Evolutionary conservation across 1,140 invertebrate species (phyloP), one percentile per base, ranked within the genome.

Genomic region (Caerostris extrusa): DNA sequence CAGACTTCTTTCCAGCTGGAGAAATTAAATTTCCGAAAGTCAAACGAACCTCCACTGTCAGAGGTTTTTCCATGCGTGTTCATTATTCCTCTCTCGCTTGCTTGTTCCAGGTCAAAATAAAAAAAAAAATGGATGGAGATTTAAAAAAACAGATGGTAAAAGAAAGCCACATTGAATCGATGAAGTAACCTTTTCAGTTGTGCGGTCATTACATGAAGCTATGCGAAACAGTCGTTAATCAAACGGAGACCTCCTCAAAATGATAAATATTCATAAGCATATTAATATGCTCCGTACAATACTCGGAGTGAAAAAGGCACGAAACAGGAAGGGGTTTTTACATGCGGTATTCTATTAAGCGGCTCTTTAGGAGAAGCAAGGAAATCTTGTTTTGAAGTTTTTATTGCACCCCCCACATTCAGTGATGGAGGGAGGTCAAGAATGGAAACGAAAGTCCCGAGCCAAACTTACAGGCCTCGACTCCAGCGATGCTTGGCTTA

Each of bases 231-330:
- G 10, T 64, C 85, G 57, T 87, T 87, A 87, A 87, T 87, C 85
- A 87, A 60, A 64, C 34, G 19, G n/a, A 34, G 8, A 64, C 85
- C 85, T 56, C n/a, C 85, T 7, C 19, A 87, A 61, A 61, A 61
- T 87, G 85, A 87, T 87, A 87, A 87, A 87, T 87, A 87, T 87
- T 87, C 85, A 87, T 87, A 87, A 87, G 85, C 58, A 58, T 34
- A 87, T 87, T 87, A 87, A 87, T 87, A 87, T 87, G 85, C 85
- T 14, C 85, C 14, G 58, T 85, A 85, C 82, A 56, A 58, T 85
- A 8, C 82, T 5, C 7, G 14, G 57, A 64, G 34, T 64, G 85
- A 87, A 87, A 87, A 87, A 87, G 34, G 85, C 57, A 87, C 57
- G 85, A 14, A 87, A 61, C 85, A 87, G 85, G 85, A 87, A 85